A percentile compares a stretch with the other conserved stretches of the same genome.
phyloP scores from a whole-genome alignment of 1,140 invertebrate species.

The Sycophila sp. region DNA sequence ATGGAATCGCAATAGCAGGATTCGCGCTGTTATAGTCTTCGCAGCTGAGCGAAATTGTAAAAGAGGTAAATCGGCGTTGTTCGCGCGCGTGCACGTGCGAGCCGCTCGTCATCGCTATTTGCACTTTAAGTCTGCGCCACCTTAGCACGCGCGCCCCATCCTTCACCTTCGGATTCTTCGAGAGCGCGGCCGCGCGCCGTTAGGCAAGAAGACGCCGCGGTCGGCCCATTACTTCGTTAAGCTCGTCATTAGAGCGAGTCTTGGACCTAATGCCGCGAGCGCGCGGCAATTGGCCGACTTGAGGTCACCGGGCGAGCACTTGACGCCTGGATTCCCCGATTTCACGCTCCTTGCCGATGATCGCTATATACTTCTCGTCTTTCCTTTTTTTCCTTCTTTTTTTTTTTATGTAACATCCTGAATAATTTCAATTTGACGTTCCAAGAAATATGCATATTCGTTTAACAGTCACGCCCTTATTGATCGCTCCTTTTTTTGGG shows the following conservation, averaged over 20 bases:
- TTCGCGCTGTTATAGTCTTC: too few species aligned
- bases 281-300: neutral
- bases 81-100: neutral
- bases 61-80: too few species aligned
- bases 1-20: too few species aligned
- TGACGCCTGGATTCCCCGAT: neutral
- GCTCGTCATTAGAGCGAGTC: slow-evolving; percentile 52
- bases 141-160: neutral
- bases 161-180: slow-evolving; percentile 34
- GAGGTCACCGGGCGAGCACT: neutral
- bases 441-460: too few species aligned
- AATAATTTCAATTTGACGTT: too few species aligned
- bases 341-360: too few species aligned
- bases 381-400: neutral
- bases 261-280: slow-evolving; percentile 41
- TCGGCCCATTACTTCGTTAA: slow-evolving; percentile 54
- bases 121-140: neutral
- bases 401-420: too few species aligned
- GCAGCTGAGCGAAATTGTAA: too few species aligned
- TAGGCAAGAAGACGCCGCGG: neutral
- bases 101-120: neutral
- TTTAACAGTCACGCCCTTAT: too few species aligned
- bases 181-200: neutral
- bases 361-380: too few species aligned
- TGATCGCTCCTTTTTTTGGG: too few species aligned